Evolutionary conservation across 2,113 vertebrate genomes (phyloP), one percentile per base, ranked within the genome.

Genomic region (Pelvicachromis taeniatus): DNA sequence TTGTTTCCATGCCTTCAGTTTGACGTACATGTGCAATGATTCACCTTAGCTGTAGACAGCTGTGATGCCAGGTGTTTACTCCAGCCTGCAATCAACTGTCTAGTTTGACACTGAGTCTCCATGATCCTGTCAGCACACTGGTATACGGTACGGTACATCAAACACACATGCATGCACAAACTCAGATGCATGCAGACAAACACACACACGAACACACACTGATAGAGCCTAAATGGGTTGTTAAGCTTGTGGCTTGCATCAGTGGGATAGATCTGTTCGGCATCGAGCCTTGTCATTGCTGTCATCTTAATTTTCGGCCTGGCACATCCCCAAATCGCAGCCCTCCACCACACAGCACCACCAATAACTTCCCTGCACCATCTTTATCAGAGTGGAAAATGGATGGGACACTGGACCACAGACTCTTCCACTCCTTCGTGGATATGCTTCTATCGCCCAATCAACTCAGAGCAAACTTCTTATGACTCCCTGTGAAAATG

Each of bases 231-330:
- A 78, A 86, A 89, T 75, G 83, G 83, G 85, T 78, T 92, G 90
- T 92, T 89, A 88, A 82, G 88, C 91, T 85, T 70, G 85, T 53
- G 38, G 81, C 77, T 88, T 84, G 78, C 88, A 87, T 92, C 88
- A 82, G 87, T 79, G 85, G 85, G 87, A 91, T 87, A 83, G 91
- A 92, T 94, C 88, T 91, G 88, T 89, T 91, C 45, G 26, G 50
- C 89, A 82, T 86, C 45, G 55, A 61, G 82, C 82, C 92, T 84
- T 83, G 92, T 94, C 92, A 88, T 78, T 84, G 85, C 92, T 93
- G 95, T 93, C 93, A 90, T 94, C 92, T 89, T 91, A 89, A 92
- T 93, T 94, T 93, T 80, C 75, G 92, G 77, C 58, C 85, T 19
- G 75, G 88, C 82, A 70, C 80, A 56, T 86, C 80, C 70, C 26